Base-by-base conservation (phyloP, 2,888 invertebrate genomes). In the Drosophila birchii region DNA sequence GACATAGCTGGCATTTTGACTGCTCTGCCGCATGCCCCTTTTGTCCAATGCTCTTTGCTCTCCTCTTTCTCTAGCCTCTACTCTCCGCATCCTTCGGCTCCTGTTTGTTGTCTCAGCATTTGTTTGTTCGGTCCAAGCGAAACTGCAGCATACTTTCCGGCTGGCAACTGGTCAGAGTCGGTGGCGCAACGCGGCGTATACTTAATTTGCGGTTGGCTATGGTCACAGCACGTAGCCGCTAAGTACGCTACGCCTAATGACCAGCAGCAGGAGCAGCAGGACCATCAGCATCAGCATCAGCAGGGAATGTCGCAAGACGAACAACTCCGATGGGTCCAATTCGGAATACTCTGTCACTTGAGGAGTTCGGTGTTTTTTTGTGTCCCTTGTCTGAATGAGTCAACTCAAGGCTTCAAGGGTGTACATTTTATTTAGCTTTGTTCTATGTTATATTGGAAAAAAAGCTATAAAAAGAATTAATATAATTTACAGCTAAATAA, bases 181-280 rank as follows among this genome's bases (percentile, higher is more conserved):
- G 49, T 51, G 58, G 75, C 44, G 69, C 77, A 69, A 62, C 78
- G 64, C 71, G 69, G 71, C 78, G 78, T 82, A 69, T 78, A 78
- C 80, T 82, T 82, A 86, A 81, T 82, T 81, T 82, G 78, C 71
- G 86, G 83, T 55, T 78, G 83, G 66, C 71, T 67, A 70, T 78
- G 72, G 75, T 63, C 83, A 80, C 60, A 76, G 59, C 86, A 86
- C 84, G 72, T 75, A 70, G 76, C 66, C 70, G 75, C 86, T 75
- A 80, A 81, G 82, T 81, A 80, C 60, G 80, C 78, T 75, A 63
- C 75, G 74, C 76, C 84, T 78, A 80, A 83, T 82, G 81, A 82
- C 70, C 81, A 61, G 38, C 56, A 63, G 57, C 45, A 57, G 51
- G 14, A 38, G 47, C 47, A 56, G 29, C 29, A 29, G 29, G 7